Base-by-base conservation (phyloP, 2,888 invertebrate species). In the Hoplodrina blanda region DNA sequence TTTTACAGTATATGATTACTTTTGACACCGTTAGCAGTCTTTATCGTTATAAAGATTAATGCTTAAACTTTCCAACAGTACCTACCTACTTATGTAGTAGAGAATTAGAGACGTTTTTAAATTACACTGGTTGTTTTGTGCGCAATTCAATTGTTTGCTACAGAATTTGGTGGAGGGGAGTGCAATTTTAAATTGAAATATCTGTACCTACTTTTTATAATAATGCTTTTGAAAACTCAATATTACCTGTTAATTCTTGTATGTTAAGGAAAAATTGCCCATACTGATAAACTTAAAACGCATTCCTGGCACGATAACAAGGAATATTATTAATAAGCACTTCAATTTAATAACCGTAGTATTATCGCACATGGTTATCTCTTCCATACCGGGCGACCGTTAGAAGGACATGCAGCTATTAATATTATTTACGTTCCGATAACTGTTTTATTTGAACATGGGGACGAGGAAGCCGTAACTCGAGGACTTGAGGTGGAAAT, bases 51-150 rank as follows among this genome's bases (percentile, higher is more conserved):
- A 64, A 33, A 60, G 54, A 78, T 67, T 11, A 60, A 62, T 50
- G n/a, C 15, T 60, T 67, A 33, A 55, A 76, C 79, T 76, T 79
- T 79, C 79, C 53, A 79, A 67, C 44, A 10, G 53, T 54, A 57
- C 20, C 30, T 20, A 41, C 13, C 2, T 57, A 25, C 20, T 17
- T 20, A 15, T 5, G 17, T 46, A 4, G 17, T 46, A 4, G 37
- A 37, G 37, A 37, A 8, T 37, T 33, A 33, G 33, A 33, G 33
- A 33, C 33, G 33, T 33, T 8, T 37, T 37, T 0, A 37, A 37
- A 37, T 37, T 37, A 8, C 37, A 8, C 37, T 37, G 37, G 37
- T 37, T 37, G 37, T 37, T 37, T 37, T 37, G 37, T 37, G 8
- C 37, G 37, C 37, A 37, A 37, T 37, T 37, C 8, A 37, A 37